Conservation (phyloP, 2,888 invertebrate genomes). For the Drosophila neonasuta region DNA sequence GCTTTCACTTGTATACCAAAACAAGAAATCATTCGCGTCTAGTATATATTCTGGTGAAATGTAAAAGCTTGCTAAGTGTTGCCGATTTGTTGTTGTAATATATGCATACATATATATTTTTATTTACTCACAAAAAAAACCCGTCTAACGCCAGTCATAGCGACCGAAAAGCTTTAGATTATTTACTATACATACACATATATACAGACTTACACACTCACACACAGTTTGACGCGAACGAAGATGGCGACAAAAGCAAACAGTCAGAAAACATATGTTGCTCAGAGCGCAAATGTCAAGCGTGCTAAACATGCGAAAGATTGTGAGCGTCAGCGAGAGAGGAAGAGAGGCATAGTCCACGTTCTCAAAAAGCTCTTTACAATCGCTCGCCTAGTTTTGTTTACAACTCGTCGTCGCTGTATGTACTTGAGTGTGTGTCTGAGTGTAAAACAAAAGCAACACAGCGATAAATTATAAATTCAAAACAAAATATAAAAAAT, state of each 20-base stretch:
- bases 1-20: slow-evolving; percentile 10
- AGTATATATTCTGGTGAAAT: slow-evolving; percentile 72
- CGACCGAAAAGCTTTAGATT: slow-evolving; percentile 61
- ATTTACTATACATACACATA: slow-evolving; percentile 44
- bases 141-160: slow-evolving; percentile 23
- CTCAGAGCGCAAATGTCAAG: slow-evolving; percentile 30
- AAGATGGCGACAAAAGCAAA: slow-evolving; percentile 73
- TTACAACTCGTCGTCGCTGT: slow-evolving; percentile 58
- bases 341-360: slow-evolving; percentile 33
- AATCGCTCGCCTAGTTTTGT: slow-evolving; percentile 60
- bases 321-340: slow-evolving; percentile 13
- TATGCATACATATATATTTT: slow-evolving; percentile 32
- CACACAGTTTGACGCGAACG: slow-evolving; percentile 24
- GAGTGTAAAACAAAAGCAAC: slow-evolving; percentile 72
- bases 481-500: slow-evolving; percentile 82
- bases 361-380: slow-evolving; percentile 67
- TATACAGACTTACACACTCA: slow-evolving; percentile 4
- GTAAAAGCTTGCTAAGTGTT: slow-evolving; percentile 61
- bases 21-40: slow-evolving; percentile 23
- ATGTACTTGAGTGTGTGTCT: slow-evolving; percentile 30
- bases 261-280: slow-evolving; percentile 68
- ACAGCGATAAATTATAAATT: slow-evolving; percentile 78
- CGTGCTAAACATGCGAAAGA: slow-evolving; percentile 2
- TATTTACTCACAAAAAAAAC: slow-evolving; percentile 61
- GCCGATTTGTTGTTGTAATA: slow-evolving; percentile 61